Evolutionary conservation across 2,888 invertebrate genomes (phyloP), one percentile per base, ranked within the genome.

Genomic region (Chaetogeoica ovagalla): DNA sequence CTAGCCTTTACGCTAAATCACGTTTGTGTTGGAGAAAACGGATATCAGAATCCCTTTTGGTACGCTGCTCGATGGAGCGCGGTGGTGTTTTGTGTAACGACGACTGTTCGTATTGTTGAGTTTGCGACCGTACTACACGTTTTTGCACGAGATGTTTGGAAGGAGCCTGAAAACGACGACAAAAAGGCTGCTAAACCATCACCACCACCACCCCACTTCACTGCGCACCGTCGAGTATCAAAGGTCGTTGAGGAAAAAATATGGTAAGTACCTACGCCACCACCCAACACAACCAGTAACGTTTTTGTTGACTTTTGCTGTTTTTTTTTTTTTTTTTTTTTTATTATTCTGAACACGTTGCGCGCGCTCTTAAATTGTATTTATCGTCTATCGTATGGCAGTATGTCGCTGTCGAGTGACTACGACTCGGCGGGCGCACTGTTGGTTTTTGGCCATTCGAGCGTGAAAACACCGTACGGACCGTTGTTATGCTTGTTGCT

Each of bases 181-280:
- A 52, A 79, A 70, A 55, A 69, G 60, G 52, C 60, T 79, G 70
- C 55, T 77, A 37, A 62, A 62, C 70, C 30, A 30, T 30, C 30
- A 30, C 30, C 30, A 30, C 30, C 52, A 62, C 70, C 52, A 70
- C 70, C 63, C 77, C 70, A 55, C 77, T 71, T 39, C 77, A 23
- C 37, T 79, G 23, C 62, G 70, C 52, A 63, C 62, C 23, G 62
- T 79, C 21, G 62, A 52, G 23, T 79, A 68, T 19, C 77, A 79
- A 79, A 79, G 70, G 77, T 79, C 77, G 77, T 55, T 62, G 62
- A 62, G 70, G 23, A 79, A 79, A 70, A 79, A 79, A 63, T 79
- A 70, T 55, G 77, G 77, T 79, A 70, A 79, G 77, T 70, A 43
- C 43, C 1, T 7, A 4, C 30, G 30, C 2, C 30, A 30, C 43